Evolutionary conservation across 2,888 invertebrate genomes (phyloP), one percentile per base, ranked within the genome.

Genomic region (Drosophila sordidula): DNA sequence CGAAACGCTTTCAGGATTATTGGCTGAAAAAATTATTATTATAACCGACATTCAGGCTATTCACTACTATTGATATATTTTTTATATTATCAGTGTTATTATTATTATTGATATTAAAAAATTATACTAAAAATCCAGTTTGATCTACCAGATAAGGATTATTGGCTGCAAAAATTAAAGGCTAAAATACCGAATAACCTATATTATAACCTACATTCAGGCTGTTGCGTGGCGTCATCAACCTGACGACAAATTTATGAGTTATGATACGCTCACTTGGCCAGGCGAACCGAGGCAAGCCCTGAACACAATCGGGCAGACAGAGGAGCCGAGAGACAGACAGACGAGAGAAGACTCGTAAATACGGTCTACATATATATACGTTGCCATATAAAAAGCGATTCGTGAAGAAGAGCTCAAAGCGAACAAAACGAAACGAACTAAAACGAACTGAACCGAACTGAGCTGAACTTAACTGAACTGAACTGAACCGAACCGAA

Each of bases 211-310:
- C 18, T 18, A 18, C 59, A 39, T 39, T 54, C 41, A 54, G 58
- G 71, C 61, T 61, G 32, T 57, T 54, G 59, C 22, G 67, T 59
- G 80, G 80, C 83, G 67, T 83, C 80, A 57, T 50, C 78, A 73
- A 64, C 59, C 49, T 83, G 78, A 73, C 80, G 84, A 78, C 84
- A 84, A 73, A 73, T 64, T 78, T 80, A 56, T 68, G 63, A 71
- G 55, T 76, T 73, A 76, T 73, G 73, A 75, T 63, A 70, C 58
- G 58, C 29, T 73, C 76, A 44, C 54, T 73, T 64, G 58, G 69
- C 46, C 36, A 58, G 56, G 68, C 38, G 50, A 56, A 14, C 32
- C 18, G 45, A 42, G 51, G 25, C 59, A 42, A 55, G 25, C 59
- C 44, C 55, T 51, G 59, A 38, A 32, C 22, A 58, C 39, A 39